Evolutionary conservation across 2,797 vertebrate species (phyloP).

Genomic region (Hydrolagus colliei): DNA sequence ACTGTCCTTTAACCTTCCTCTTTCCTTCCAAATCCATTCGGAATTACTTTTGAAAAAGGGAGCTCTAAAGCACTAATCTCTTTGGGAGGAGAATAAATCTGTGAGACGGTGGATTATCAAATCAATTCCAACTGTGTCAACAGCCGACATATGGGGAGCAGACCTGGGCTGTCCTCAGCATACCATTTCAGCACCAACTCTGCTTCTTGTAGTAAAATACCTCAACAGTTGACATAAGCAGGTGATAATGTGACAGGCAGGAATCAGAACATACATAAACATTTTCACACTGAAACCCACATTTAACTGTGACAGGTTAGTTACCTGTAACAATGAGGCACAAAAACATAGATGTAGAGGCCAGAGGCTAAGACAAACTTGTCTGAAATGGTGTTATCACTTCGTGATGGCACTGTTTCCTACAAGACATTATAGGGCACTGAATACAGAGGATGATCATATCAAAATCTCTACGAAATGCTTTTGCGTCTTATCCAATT

Average conservation of each 20-base stretch:
- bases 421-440: too few relatives aligned
- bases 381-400: not conserved
- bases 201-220: conserved; percentile 71
- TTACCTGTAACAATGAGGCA: not conserved
- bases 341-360: not conserved
- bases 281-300: not conserved
- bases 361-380: not conserved
- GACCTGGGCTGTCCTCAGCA: conserved; percentile 64
- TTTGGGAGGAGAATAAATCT: conserved; percentile 63
- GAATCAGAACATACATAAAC: not conserved
- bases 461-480: too few relatives aligned
- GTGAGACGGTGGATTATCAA: conserved; percentile 67
- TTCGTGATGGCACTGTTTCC: too few relatives aligned
- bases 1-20: conserved; percentile 74
- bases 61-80: conserved; percentile 76
- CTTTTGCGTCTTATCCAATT: too few relatives aligned
- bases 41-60: conserved; percentile 67
- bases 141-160: conserved; percentile 65
- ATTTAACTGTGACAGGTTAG: not conserved
- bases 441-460: too few relatives aligned
- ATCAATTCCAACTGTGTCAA: conserved; percentile 70
- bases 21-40: conserved; percentile 75
- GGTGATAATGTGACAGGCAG: not conserved
- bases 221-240: conserved; percentile 44
- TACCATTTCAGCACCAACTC: conserved; percentile 51